These are phyloP conservation scores for Hydrolagus colliei DNA, from an alignment of 2,797 vertebrate genomes.

Conservation along the genomic window DNA sequence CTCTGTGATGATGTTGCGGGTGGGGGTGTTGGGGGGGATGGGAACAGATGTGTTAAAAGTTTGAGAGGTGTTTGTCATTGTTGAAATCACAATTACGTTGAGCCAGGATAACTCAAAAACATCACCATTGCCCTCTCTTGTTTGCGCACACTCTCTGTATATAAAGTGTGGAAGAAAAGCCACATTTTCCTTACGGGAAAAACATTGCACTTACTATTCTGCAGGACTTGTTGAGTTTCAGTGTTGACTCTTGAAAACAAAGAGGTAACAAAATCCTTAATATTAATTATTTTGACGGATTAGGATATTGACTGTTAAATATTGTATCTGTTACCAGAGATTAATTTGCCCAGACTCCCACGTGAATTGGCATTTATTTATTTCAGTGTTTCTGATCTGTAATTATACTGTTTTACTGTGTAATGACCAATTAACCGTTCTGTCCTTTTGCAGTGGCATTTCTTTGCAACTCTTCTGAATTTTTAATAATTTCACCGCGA, in stretches of 20 bases:
- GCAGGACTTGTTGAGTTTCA: not conserved
- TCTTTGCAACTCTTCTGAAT: no score
- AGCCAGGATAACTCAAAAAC: no score
- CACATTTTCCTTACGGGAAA: not conserved
- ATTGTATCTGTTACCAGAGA: not conserved
- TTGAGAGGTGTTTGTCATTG: no score
- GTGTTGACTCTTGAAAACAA: not conserved
- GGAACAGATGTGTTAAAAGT: no score
- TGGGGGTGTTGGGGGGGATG: no score
- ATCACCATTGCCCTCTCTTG: no score
- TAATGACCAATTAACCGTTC: not conserved
- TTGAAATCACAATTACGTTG: no score
- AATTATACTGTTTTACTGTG: not conserved
- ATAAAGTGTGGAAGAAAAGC: not conserved
- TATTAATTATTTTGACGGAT: not conserved
- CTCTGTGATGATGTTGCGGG: no score
- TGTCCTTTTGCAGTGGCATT: no score
- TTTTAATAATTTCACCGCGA: not conserved
- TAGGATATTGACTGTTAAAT: not conserved
- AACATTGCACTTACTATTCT: not conserved
- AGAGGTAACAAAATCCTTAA: not conserved
- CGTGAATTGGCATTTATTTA: not conserved
- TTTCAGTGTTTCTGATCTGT: not conserved
- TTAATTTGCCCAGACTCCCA: not conserved
- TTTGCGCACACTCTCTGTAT: no score